Percentiles rank a stretch among this genome's conserved stretches.
phyloP scores from a whole-genome alignment of 2,888 invertebrate species.

The Xanthorhoe designata region DNA sequence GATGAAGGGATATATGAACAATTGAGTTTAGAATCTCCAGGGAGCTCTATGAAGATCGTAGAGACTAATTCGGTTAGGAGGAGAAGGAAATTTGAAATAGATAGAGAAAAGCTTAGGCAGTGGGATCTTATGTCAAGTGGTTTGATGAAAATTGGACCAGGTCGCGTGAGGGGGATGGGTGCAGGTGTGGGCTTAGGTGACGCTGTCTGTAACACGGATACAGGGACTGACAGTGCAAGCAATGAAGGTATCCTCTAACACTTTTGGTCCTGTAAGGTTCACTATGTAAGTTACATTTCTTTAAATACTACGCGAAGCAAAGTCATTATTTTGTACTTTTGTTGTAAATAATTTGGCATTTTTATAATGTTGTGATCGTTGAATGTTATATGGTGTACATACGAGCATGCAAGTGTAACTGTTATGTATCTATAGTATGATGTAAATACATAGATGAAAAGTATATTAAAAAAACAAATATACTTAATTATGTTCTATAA shows the following conservation, averaged over 20 bases:
- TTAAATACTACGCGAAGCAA: conserved; percentile 74
- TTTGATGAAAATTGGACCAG: conserved; percentile 83
- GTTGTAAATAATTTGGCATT: conserved; percentile 68
- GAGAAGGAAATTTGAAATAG: conserved; percentile 87
- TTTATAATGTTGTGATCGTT: conserved; percentile 36
- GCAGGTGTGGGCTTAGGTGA: conserved; percentile 67
- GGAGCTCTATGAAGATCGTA: conserved; percentile 47
- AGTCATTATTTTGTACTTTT: conserved; percentile 65
- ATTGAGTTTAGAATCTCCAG: conserved; percentile 72
- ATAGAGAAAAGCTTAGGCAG: conserved; percentile 93
- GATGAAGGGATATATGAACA: conserved; percentile 87
- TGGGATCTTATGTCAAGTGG: conserved; percentile 96
- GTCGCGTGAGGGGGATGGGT: conserved; percentile 73
- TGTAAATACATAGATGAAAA: conserved; percentile 10
- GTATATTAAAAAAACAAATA: background rate
- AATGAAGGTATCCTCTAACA: conserved; percentile 84
- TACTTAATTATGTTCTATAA: background rate
- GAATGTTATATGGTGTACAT: conserved; percentile 67
- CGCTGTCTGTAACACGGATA: conserved; percentile 73
- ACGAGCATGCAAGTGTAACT: conserved; percentile 68
- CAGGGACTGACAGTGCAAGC: conserved; percentile 79
- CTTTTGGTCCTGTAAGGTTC: conserved; percentile 76
- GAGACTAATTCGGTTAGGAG: conserved; percentile 44
- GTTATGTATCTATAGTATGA: conserved; percentile 30
- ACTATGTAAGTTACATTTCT: conserved; percentile 79